These are phyloP conservation scores for Drosophila mimetica DNA, from an alignment of 2,888 invertebrate species.

Conservation along the genomic window DNA sequence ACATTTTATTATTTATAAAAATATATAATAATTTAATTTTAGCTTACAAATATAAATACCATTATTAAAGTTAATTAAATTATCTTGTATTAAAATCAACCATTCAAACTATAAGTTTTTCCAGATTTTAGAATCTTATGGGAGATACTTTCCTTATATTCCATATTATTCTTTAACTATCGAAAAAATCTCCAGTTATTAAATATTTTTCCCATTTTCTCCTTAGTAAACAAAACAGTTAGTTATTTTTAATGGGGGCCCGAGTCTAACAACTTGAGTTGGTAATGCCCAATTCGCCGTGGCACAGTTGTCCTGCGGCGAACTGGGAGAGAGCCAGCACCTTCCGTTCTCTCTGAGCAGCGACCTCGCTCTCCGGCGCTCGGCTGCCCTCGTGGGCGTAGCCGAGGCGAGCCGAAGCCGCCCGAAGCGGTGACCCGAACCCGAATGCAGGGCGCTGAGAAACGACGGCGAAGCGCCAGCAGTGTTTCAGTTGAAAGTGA, in stretches of 20 bases:
- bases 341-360: conserved; percentile 4
- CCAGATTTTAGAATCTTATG: too few species aligned
- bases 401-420: conserved; percentile 18
- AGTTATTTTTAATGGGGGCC: not conserved
- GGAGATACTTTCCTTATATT: too few species aligned
- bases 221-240: not conserved
- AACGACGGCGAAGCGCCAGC: conserved; percentile 71
- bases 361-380: conserved; percentile 7
- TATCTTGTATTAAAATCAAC: too few species aligned
- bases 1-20: too few species aligned
- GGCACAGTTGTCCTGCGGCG: conserved; percentile 26
- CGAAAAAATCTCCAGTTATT: too few species aligned
- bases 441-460: conserved; percentile 28
- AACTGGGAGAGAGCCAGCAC: conserved; percentile 16
- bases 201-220: not conserved
- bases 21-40: too few species aligned
- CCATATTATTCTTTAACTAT: too few species aligned
- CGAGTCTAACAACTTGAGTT: conserved; percentile 4
- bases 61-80: too few species aligned
- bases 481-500: conserved; percentile 83
- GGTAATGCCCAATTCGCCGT: conserved; percentile 35
- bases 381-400: conserved; percentile 21
- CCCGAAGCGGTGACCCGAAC: conserved; percentile 42
- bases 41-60: too few species aligned
- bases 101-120: too few species aligned